phyloP scores from a whole-genome alignment of 2,797 vertebrate genomes.

The Chromis chromis region DNA sequence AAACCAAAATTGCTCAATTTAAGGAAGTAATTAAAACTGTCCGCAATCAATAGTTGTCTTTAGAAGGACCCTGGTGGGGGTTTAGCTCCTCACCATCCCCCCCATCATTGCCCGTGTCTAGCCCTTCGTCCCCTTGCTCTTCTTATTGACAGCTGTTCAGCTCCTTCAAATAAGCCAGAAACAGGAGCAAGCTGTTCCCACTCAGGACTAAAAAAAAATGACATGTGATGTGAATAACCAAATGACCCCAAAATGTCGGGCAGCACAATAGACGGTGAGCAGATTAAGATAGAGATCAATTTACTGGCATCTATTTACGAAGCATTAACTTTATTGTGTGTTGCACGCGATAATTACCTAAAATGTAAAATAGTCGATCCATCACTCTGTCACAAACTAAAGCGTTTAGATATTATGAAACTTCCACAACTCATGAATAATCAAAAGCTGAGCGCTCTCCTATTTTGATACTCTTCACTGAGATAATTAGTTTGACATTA shows the following conservation, averaged over 20 bases:
- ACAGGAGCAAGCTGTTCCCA: constrained; percentile 76
- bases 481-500: constrained; percentile 81
- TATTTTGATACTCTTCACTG: constrained; percentile 64
- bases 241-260: constrained; percentile 34
- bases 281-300: constrained; percentile 28
- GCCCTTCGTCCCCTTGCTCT: constrained; percentile 59
- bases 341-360: constrained; percentile 35
- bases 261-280: constrained; percentile 28
- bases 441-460: constrained; percentile 63
- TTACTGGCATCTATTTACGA: constrained; percentile 21
- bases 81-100: constrained; percentile 69
- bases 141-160: constrained; percentile 79
- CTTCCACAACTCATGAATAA: constrained; percentile 67
- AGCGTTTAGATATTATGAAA: constrained; percentile 52
- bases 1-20: constrained; percentile 89
- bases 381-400: constrained; percentile 44
- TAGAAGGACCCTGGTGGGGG: constrained; percentile 75
- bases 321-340: constrained; percentile 31
- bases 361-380: constrained; percentile 32
- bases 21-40: constrained; percentile 89
- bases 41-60: constrained; percentile 87
- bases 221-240: constrained; percentile 71
- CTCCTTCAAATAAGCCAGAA: constrained; percentile 70
- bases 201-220: constrained; percentile 63
- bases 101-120: constrained; percentile 48